Base-by-base conservation (phyloP, 2,797 vertebrate species). In the Dipus sagitta region DNA sequence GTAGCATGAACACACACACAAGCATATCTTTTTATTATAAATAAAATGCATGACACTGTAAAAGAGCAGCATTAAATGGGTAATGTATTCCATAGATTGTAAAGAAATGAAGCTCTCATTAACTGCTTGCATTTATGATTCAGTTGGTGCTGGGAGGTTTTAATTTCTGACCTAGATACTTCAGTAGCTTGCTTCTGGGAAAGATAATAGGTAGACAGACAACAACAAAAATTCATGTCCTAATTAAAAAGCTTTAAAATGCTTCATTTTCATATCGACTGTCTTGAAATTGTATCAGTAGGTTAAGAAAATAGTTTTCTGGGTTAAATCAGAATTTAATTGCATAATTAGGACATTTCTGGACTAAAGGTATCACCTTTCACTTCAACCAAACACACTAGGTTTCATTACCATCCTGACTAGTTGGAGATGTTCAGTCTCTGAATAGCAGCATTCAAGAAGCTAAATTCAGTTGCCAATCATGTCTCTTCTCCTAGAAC, bases 241-340 rank as follows among this genome's bases (percentile, higher is more conserved):
- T 95, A 96, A 86, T 23, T 90, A 81, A 96, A 96, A 96, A 77
- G 24, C 3, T 68, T 3, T 52, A 80, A 90, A 90, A 91, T 82
- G 81, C 91, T 96, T 95, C 26, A 34, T 87, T 96, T 94, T 88
- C 67, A 77, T 71, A 85, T 94, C 23, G 20, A 58, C 34, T 74
- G 32, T 87, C 81, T 92, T 93, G 74, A 95, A 97, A 94, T 93
- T 94, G 70, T 95, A 93, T 94, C 93, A 96, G 58, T 92, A 93
- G 96, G 86, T 95, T 95, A 97, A 92, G 82, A 95, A 93, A 94
- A 94, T 84, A 90, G 71, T 95, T 96, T 96, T 95, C 90, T 96
- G 77, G 85, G 88, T 95, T 96, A 93, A 94, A 89, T 91, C 60
- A 86, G 24, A 94, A 91, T 87, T 93, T 91, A 93, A 80, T 78